Evolutionary conservation across 2,888 invertebrate genomes (phyloP), one percentile per base, ranked within the genome.

Genomic region (Mythimna pallens): DNA sequence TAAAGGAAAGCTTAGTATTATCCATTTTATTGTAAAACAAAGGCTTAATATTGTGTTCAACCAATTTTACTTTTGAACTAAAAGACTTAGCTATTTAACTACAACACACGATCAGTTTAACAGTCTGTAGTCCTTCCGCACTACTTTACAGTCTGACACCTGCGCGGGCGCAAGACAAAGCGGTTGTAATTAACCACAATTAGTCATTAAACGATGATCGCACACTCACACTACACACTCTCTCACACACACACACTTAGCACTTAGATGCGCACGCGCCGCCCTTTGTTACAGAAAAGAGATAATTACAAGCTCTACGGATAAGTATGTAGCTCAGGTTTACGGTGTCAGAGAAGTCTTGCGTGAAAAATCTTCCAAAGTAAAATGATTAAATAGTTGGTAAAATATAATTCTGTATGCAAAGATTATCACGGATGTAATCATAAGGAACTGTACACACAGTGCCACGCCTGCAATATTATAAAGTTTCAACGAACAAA

Each of bases 151-250:
- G 2, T 47, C 17, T 9, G 20, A 20, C 14, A 67, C 43, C 73
- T 62, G 63, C 58, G 55, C 68, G 43, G 40, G 67, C 65, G 54
- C 64, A 70, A 52, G 47, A 70, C 43, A 65, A 81, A 79, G 64
- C 61, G 50, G 20, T 68, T 52, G 69, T 73, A 75, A 84, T 82
- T 84, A 82, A 78, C 68, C 50, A 70, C 73, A 84, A 82, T 83
- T 85, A 82, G 69, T 76, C 64, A 76, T 76, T 65, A 57, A 65
- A 50, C 65, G 71, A 69, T 75, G 67, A 67, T 52, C 73, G 62
- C 47, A 40, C 50, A 55, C 79, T 62, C 47, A 40, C 50, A 40
- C 50, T 63, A 70, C 25, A 3, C 14, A 2, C 54, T 54, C 25
- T n/a, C 59, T 8, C 22, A 63, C 52, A 73, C 22, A 59, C n/a